Percentiles rank a stretch among this genome's conserved stretches.
phyloP scores from a whole-genome alignment of 2,797 vertebrate genomes.

The Pampus argenteus region DNA sequence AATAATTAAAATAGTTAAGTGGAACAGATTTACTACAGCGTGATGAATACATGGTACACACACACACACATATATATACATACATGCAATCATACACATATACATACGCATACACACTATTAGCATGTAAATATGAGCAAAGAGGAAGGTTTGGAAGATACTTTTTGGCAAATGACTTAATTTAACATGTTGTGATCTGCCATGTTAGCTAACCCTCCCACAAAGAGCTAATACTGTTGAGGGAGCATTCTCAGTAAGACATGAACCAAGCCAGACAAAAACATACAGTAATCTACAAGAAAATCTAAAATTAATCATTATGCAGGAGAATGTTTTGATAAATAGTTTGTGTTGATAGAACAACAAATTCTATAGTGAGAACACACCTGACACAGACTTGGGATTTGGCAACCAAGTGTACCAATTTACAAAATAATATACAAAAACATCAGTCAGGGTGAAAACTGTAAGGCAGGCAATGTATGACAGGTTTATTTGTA shows the following conservation, averaged over 20 bases:
- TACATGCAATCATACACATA: too few species aligned
- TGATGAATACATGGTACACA: too few species aligned
- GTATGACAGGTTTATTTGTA: not conserved
- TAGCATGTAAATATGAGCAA: constrained; percentile 13
- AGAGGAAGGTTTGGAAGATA: not conserved
- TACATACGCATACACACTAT: constrained; percentile 3
- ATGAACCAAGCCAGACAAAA: not conserved
- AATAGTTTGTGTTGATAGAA: constrained; percentile 18
- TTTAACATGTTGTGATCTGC: constrained; percentile 14
- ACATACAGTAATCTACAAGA: not conserved
- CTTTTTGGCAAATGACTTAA: constrained; percentile 6
- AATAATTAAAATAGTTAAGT: too few species aligned
- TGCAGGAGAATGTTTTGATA: constrained; percentile 1
- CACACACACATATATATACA: constrained; percentile 20
- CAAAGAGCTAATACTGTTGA: constrained; percentile 9
- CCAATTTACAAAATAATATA: too few species aligned
- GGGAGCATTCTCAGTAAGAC: not conserved
- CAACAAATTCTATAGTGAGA: constrained; percentile 8
- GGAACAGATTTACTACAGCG: too few species aligned
- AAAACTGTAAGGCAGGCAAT: not conserved
- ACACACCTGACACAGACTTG: too few species aligned
- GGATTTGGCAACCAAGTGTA: too few species aligned
- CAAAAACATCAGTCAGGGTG: too few species aligned
- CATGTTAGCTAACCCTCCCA: constrained; percentile 8
- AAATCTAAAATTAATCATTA: constrained; percentile 2